Conservation (phyloP, 1,140 invertebrate genomes). For the Heterodera schachtii region DNA sequence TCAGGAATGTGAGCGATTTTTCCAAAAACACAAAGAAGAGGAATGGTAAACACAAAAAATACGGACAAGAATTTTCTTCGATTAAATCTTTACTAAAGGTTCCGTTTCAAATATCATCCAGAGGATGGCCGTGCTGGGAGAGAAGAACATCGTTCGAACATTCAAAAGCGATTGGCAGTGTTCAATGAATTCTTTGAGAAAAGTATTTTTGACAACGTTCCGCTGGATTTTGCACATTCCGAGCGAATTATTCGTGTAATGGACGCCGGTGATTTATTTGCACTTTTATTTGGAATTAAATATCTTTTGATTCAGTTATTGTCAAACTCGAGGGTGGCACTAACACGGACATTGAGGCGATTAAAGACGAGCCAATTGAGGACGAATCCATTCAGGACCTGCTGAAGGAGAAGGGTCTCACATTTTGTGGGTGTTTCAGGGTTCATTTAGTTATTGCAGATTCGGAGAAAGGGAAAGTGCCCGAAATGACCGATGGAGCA, state of each 20-base stretch:
- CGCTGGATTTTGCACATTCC: constrained; percentile 83
- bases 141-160: constrained; percentile 79
- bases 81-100: constrained; percentile 74
- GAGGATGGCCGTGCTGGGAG: constrained; percentile 88
- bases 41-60: constrained; percentile 81
- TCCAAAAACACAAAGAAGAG: constrained; percentile 97
- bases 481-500: not conserved
- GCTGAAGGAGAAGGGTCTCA: constrained; percentile 42
- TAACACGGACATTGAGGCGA: constrained; percentile 78
- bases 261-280: constrained; percentile 69
- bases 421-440: not conserved
- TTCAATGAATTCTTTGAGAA: constrained; percentile 82
- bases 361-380: constrained; percentile 71
- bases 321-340: constrained; percentile 94
- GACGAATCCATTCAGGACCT: constrained; percentile 64
- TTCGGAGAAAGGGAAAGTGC: not conserved
- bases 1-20: constrained; percentile 97
- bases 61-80: constrained; percentile 14
- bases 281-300: not conserved
- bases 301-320: constrained; percentile 73
- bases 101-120: constrained; percentile 97
- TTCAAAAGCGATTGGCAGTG: constrained; percentile 85
- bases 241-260: constrained; percentile 84
- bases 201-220: constrained; percentile 76
- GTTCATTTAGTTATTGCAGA: not conserved